phyloP scores from a whole-genome alignment of 1,140 invertebrate species.

The Matsumurasca onukii region DNA sequence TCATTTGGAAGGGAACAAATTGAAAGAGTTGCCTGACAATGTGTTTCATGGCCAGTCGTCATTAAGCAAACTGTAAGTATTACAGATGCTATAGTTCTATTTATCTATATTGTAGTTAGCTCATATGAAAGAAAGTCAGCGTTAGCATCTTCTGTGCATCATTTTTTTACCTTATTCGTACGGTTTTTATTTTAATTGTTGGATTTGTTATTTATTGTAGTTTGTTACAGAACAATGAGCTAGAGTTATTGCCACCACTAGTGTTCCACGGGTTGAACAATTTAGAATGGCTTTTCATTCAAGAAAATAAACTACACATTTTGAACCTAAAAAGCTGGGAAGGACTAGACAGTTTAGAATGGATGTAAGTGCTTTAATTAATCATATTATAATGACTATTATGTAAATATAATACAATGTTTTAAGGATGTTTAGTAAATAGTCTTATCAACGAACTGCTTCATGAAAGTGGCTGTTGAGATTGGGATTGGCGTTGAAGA shows the following conservation, averaged over 20 bases:
- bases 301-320: conserved; percentile 48
- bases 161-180: no score
- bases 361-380: conserved; percentile 54
- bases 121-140: conserved; percentile 21
- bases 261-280: conserved; percentile 49
- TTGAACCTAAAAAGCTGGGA: conserved; percentile 50
- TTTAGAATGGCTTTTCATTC: conserved; percentile 50
- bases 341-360: conserved; percentile 48
- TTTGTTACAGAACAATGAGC: conserved; percentile 51
- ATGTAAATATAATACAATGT: no score
- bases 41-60: conserved; percentile 18
- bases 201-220: conserved; percentile 44
- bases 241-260: conserved; percentile 47
- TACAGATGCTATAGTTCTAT: conserved; percentile 19
- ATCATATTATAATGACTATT: no score
- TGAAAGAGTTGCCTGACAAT: conserved; percentile 20
- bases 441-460: no score
- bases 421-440: no score
- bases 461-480: no score
- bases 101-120: no score
- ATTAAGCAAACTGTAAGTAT: conserved; percentile 33
- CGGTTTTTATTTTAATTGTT: conserved; percentile 32
- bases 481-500: no score
- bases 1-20: conserved; percentile 30
- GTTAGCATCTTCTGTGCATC: conserved; percentile 40